These are phyloP conservation scores for Umimayanthus kanabou DNA, from an alignment of 92 coral and sea anemone species.

Conservation along the genomic window DNA sequence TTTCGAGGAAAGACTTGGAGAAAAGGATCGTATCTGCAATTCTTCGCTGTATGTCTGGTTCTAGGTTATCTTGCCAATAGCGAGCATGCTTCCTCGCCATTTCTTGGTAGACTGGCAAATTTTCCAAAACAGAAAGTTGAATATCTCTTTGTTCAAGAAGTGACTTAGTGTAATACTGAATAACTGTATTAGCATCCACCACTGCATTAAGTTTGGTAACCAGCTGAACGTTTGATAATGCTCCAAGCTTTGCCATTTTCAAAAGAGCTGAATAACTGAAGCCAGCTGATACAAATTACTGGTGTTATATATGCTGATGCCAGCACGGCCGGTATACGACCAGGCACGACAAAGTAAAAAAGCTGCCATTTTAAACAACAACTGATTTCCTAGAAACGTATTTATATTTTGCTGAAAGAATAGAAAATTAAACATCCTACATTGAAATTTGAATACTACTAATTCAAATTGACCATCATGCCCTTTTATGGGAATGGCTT, in stretches of 20 bases:
- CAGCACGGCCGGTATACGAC: too few species aligned
- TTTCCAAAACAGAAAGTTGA: neutral
- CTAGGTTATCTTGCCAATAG: constrained; percentile 3
- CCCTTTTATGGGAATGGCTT: too few species aligned
- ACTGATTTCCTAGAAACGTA: too few species aligned
- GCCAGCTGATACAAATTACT: too few species aligned
- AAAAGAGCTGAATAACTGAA: too few species aligned
- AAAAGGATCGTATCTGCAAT: neutral
- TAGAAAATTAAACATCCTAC: too few species aligned
- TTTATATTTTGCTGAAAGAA: too few species aligned
- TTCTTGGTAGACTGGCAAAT: neutral
- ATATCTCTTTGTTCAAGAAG: constrained; percentile 21
- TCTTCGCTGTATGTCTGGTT: neutral
- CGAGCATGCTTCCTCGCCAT: constrained; percentile 8
- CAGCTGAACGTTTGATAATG: neutral
- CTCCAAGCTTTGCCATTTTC: neutral
- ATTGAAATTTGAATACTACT: too few species aligned
- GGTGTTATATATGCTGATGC: too few species aligned
- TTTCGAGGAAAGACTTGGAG: neutral
- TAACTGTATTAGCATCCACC: neutral
- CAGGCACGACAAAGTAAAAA: too few species aligned
- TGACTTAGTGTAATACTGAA: neutral
- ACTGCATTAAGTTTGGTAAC: neutral
- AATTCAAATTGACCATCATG: too few species aligned
- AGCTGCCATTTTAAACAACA: too few species aligned